Conservation (phyloP, 2,797 vertebrate species). For the Meriones psammophilus region DNA sequence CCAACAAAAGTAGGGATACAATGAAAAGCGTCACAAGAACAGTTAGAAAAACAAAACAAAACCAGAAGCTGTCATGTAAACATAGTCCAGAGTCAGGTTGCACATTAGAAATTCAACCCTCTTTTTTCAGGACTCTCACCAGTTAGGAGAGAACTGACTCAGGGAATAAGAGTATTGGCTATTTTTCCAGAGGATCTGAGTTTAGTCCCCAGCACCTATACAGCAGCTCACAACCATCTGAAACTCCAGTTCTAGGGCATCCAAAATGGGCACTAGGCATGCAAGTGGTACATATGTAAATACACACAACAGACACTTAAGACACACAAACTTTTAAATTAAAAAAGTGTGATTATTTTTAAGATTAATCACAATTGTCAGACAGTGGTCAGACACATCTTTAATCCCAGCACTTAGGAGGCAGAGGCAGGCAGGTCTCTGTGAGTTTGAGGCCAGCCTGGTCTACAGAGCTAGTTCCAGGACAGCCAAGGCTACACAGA, state of each 20-base stretch:
- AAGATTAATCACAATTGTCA: not conserved
- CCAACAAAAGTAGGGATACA: not conserved
- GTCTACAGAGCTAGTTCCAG: not conserved
- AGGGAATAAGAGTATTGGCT: not conserved
- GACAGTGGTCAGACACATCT: not conserved
- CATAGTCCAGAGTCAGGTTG: constrained; percentile 38
- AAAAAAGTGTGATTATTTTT: not conserved
- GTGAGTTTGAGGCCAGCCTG: not conserved
- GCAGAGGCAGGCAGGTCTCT: not conserved
- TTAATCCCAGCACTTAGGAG: not conserved
- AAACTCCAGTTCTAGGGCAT: not conserved
- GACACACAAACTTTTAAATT: not conserved
- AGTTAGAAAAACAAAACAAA: not conserved
- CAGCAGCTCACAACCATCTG: not conserved
- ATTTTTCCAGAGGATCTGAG: not conserved
- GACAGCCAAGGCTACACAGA: not conserved
- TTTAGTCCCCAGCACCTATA: not conserved
- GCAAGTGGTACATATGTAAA: not conserved
- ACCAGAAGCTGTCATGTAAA: not conserved
- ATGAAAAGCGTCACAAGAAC: not conserved
- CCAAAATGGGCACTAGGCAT: not conserved
- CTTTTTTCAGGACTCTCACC: constrained; percentile 41
- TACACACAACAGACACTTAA: not conserved
- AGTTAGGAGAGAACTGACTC: constrained; percentile 14
- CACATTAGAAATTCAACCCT: constrained; percentile 48